A percentile compares a stretch with the other conserved stretches of the same genome.
These are phyloP conservation scores for Papilio polytes DNA, from an alignment of 1,140 invertebrate species.

Conservation along the genomic window DNA sequence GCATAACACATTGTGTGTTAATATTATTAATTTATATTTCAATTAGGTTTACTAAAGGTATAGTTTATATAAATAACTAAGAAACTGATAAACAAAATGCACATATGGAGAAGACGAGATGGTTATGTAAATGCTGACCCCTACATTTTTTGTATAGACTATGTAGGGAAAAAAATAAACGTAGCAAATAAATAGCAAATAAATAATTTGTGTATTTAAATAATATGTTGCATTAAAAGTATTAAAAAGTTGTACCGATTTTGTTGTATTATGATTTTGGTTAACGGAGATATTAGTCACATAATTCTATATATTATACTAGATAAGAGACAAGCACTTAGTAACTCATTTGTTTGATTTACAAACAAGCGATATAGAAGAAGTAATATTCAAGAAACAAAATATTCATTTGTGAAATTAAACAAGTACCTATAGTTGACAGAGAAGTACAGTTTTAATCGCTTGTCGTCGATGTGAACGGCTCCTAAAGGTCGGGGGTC, in stretches of 20 bases:
- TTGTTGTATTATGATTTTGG: no score
- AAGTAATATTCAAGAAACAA: neutral
- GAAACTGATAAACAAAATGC: neutral
- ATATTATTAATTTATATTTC: neutral
- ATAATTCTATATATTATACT: no score
- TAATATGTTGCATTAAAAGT: neutral
- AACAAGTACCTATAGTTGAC: neutral
- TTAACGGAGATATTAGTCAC: no score
- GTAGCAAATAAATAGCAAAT: neutral
- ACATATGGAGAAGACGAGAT: neutral
- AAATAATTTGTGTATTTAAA: neutral
- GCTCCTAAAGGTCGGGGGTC: conserved; percentile 45
- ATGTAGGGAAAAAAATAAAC: neutral
- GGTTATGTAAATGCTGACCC: neutral
- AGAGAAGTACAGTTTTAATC: conserved; percentile 39
- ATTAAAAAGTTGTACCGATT: no score
- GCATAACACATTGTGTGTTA: neutral
- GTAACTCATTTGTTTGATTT: no score
- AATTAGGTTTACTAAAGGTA: neutral
- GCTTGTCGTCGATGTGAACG: conserved; percentile 41
- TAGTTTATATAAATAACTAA: neutral
- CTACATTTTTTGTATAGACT: conserved; percentile 2
- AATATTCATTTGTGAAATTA: neutral
- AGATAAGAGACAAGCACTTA: no score
- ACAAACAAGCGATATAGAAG: neutral